Evolutionary conservation across 2,888 invertebrate genomes (phyloP).

Genomic region (Aelia acuminata): DNA sequence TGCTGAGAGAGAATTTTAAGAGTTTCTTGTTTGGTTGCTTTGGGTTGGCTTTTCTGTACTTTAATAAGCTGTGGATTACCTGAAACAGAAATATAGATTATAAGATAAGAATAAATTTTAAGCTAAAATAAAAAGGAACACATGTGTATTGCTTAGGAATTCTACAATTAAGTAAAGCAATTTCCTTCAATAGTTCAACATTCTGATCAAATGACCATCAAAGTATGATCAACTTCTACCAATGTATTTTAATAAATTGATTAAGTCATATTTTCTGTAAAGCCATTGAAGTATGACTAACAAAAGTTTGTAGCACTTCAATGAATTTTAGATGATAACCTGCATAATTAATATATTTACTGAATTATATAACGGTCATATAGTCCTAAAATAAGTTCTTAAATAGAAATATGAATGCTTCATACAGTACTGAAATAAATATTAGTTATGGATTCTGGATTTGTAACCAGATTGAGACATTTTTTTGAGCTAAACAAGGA

Average conservation of each 20-base stretch:
- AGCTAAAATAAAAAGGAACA: background rate
- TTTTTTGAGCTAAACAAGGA: background rate
- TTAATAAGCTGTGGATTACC: conserved; percentile 66
- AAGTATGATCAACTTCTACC: too few species aligned
- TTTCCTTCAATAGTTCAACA: background rate
- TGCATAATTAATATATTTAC: background rate
- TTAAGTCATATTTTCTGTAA: background rate
- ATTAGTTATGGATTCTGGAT: too few species aligned
- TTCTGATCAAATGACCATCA: too few species aligned
- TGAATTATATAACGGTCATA: background rate
- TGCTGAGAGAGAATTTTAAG: conserved; percentile 59
- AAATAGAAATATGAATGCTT: background rate
- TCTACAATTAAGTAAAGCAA: too few species aligned
- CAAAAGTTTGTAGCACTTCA: background rate
- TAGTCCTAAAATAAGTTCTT: background rate
- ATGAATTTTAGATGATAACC: background rate
- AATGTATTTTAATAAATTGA: background rate
- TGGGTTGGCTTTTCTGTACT: conserved; percentile 62
- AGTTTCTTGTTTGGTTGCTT: conserved; percentile 56
- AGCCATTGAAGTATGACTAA: background rate
- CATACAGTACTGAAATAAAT: background rate
- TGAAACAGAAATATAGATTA: conserved; percentile 59
- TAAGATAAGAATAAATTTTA: background rate
- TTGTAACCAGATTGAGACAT: background rate
- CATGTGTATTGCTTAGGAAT: background rate